A percentile compares a stretch with the other conserved stretches of the same genome.
Conservation (phyloP, 2,113 vertebrate species). For the Mustelus asterias region DNA sequence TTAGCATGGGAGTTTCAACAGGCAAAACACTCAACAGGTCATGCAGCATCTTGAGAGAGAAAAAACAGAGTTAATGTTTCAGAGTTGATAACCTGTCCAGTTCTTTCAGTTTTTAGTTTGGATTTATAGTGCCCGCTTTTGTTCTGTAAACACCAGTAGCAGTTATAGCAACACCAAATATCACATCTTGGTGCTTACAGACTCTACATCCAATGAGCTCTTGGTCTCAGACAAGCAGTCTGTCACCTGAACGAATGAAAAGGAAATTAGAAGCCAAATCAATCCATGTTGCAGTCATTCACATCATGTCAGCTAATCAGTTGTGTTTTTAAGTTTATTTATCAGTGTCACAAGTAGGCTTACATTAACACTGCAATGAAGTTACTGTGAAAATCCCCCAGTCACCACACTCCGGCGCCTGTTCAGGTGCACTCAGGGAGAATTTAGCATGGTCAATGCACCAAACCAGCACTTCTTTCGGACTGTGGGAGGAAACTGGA, state of each 20-base stretch:
- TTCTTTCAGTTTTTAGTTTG: not conserved
- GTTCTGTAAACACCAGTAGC: not conserved
- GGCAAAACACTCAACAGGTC: not conserved
- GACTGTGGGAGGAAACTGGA: too few species aligned
- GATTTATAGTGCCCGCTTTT: not conserved
- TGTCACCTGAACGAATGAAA: not conserved
- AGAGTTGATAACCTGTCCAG: too few species aligned
- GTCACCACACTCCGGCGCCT: too few species aligned
- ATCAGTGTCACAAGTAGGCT: too few species aligned
- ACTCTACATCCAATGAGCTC: not conserved
- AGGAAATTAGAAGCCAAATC: not conserved
- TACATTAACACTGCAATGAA: too few species aligned
- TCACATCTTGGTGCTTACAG: not conserved
- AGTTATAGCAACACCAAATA: not conserved
- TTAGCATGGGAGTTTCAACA: not conserved
- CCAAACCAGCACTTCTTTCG: too few species aligned
- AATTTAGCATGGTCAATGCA: too few species aligned
- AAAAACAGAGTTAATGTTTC: not conserved
- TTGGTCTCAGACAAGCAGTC: not conserved
- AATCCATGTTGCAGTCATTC: not conserved
- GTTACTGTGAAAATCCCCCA: too few species aligned
- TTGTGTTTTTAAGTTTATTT: not conserved
- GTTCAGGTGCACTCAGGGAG: too few species aligned
- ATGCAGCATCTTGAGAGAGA: not conserved
- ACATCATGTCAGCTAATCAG: not conserved